Base-by-base conservation (phyloP, 2,888 invertebrate genomes). In the Ornithoptera alexandrae region DNA sequence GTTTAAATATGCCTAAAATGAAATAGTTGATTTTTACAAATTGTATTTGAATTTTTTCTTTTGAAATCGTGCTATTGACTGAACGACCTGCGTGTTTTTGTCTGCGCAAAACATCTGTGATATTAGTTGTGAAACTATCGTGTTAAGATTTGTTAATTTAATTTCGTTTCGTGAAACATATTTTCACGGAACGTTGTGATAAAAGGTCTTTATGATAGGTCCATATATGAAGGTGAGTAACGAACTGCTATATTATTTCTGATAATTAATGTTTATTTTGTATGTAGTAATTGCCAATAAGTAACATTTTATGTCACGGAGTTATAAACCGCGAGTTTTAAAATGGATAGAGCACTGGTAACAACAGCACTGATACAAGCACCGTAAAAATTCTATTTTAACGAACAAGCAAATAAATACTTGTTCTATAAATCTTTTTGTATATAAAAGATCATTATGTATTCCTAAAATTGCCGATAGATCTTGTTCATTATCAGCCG, bases 201-300 rank as follows among this genome's bases (percentile, higher is more conserved):
- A 89, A 84, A 83, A 80, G 78, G 85, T 90, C 92, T 92, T 91
- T 92, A 92, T 92, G 92, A 92, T 91, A 92, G 92, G 92, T 84
- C 92, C 92, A 85, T 89, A 90, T 88, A 92, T 92, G 92, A 92
- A 92, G 92, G 92, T 92, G 82, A 91, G 92, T 90, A 75, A 73
- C 71, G 70, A 22, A 58, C 10, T 46, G 46, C 1, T 58, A 8
- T 58, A 22, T 24, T 58, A 22, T 58, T 12, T 58, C 15, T 58
- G 6, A n/a, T 22, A 22, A 22, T 22, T 57, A 57, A 22, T 22
- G 22, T 58, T 58, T 58, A 58, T 58, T 58, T 58, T n/a, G 22
- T 58, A 7, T 4, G n/a, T 22, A 22, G 12, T 58, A 12, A 58
- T 58, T 22, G 22, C 57, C 7, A 12, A 3, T 53, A 53, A n/a